phyloP scores from a whole-genome alignment of 2,888 invertebrate species.

The Ptilodon capucinus region DNA sequence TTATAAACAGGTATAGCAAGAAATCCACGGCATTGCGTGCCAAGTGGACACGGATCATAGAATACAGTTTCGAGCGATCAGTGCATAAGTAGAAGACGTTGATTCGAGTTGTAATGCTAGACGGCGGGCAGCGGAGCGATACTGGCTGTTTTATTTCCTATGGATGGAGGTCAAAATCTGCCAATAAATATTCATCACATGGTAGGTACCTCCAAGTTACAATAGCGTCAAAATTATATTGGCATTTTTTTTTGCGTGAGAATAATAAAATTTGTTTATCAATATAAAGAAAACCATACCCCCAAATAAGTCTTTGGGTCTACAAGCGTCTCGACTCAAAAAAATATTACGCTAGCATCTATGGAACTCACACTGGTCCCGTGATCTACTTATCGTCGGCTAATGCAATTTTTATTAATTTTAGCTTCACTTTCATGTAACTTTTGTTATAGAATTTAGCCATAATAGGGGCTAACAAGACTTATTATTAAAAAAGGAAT shows the following conservation, averaged over 20 bases:
- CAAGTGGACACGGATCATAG: slow-evolving; percentile 44
- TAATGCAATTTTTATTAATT: no score
- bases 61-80: slow-evolving; percentile 37
- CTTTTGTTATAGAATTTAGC: no score
- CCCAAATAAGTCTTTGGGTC: slow-evolving; percentile 24
- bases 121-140: slow-evolving; percentile 3
- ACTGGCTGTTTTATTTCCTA: slow-evolving; percentile 25
- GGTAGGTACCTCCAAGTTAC: no score
- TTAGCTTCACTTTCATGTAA: no score
- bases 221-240: no score
- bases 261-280: slow-evolving; percentile 29
- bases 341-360: no score
- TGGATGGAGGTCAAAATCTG: slow-evolving; percentile 30
- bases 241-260: no score
- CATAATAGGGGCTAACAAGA: no score
- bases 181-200: slow-evolving; percentile 34
- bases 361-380: no score
- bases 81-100: slow-evolving; percentile 23
- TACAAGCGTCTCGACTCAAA: no score
- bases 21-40: slow-evolving; percentile 35
- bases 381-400: no score
- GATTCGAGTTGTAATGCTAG: slow-evolving; percentile 13
- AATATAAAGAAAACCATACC: slow-evolving; percentile 19
- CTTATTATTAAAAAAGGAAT: no score
- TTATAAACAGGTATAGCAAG: slow-evolving; percentile 9